Percentiles rank a stretch among this genome's conserved stretches.
Conservation (phyloP, 2,113 vertebrate species). For the Narcine bancroftii region DNA sequence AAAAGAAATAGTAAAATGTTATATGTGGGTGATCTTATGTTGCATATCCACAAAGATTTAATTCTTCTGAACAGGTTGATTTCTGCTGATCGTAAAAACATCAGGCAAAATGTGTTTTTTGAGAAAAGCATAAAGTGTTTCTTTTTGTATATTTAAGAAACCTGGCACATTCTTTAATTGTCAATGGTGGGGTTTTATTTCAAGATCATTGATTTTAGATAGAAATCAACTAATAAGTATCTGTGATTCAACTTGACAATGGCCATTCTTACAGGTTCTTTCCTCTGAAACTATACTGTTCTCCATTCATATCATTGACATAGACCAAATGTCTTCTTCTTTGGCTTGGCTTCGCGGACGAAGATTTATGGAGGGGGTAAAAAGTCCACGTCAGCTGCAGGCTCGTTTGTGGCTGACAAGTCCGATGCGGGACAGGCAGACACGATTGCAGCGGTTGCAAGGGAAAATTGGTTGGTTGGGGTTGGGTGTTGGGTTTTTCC, state of each 20-base stretch:
- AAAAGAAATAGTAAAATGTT: neutral
- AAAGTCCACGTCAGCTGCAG: no score
- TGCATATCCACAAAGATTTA: neutral
- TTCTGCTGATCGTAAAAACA: neutral
- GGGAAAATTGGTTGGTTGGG: no score
- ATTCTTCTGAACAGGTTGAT: neutral
- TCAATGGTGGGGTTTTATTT: constrained; percentile 23
- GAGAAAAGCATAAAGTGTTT: neutral
- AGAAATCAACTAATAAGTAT: constrained; percentile 14
- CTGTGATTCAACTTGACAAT: constrained; percentile 33
- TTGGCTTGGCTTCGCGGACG: no score
- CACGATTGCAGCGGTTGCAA: no score
- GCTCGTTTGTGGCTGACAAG: no score
- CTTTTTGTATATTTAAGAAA: constrained; percentile 10
- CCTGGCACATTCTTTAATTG: neutral
- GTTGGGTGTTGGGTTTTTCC: no score
- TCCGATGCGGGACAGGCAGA: no score
- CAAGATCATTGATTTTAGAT: constrained; percentile 32
- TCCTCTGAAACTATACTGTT: constrained; percentile 7
- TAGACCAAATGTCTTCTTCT: no score
- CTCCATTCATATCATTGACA: constrained; percentile 16
- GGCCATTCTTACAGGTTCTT: neutral
- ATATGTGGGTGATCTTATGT: neutral
- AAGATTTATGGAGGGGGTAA: no score
- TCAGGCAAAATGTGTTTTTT: constrained; percentile 9